Evolutionary conservation across 2,113 vertebrate genomes (phyloP).

Genomic region (Ailurus styani): DNA sequence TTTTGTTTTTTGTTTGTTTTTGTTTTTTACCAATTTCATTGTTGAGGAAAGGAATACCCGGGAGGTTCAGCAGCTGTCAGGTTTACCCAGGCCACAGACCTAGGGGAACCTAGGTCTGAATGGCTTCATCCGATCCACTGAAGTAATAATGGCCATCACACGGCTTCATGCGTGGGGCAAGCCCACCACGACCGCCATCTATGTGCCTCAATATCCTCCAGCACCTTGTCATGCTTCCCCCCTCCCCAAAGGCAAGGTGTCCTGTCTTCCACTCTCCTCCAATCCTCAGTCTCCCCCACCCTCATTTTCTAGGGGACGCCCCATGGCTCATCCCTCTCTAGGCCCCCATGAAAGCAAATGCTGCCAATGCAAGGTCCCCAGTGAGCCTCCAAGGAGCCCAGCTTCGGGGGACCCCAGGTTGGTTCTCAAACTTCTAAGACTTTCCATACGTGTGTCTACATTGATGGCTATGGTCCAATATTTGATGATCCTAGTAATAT

Average conservation of each 20-base stretch:
- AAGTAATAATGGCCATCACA: neutral
- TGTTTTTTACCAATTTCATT: neutral
- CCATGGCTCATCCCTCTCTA: neutral
- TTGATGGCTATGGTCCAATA: neutral
- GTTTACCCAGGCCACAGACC: neutral
- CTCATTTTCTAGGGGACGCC: neutral
- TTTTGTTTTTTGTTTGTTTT: neutral
- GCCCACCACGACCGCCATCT: accelerated
- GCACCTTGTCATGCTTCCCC: accelerated
- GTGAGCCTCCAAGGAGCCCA: neutral
- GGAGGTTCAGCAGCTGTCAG: too few species aligned
- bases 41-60: neutral
- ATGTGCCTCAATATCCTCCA: accelerated
- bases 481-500: neutral
- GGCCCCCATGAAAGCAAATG: neutral
- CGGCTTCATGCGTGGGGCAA: too few species aligned
- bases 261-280: accelerated
- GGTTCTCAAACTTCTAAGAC: neutral
- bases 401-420: neutral
- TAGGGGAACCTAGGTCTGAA: neutral
- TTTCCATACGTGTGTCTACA: neutral
- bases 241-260: accelerated
- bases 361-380: neutral
- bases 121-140: neutral
- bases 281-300: neutral